A percentile compares a stretch with the other conserved stretches of the same genome.
These are phyloP conservation scores for Amitus sp. DNA, from an alignment of 2,888 invertebrate genomes.

Conservation along the genomic window DNA sequence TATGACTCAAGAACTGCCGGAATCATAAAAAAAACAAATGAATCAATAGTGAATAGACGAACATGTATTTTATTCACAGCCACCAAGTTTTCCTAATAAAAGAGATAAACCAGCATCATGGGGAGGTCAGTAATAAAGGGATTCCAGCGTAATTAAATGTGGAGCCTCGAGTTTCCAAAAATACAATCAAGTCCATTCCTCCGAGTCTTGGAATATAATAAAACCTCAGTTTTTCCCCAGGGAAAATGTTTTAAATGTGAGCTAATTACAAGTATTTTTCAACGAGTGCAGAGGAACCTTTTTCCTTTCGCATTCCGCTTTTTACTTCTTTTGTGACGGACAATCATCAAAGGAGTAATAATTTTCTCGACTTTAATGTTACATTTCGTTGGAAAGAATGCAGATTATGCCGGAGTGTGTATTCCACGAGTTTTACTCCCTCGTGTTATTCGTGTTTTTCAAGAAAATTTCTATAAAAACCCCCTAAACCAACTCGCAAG, in stretches of 20 bases:
- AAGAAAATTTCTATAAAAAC: constrained; percentile 5
- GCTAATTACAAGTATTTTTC: constrained; percentile 38
- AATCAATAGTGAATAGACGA: no score
- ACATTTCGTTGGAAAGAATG: constrained; percentile 35
- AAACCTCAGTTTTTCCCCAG: not conserved
- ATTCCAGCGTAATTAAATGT: no score
- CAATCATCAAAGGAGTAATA: constrained; percentile 41
- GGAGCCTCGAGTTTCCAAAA: no score
- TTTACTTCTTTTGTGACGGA: constrained; percentile 36
- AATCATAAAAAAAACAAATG: no score
- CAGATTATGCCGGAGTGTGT: constrained; percentile 13
- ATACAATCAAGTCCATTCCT: not conserved
- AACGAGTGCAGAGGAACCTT: constrained; percentile 35
- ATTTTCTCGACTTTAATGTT: constrained; percentile 37
- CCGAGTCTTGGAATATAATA: not conserved
- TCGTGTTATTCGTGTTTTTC: constrained; percentile 11
- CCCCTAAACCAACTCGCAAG: not conserved
- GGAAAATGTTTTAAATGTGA: constrained; percentile 26
- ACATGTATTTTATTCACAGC: no score
- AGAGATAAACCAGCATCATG: no score
- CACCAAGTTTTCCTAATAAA: no score
- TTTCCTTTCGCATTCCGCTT: constrained; percentile 31
- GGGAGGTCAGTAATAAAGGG: no score
- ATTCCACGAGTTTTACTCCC: constrained; percentile 28
- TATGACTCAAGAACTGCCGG: no score